Evolutionary conservation across 2,797 vertebrate species (phyloP).

Genomic region (Siniperca undulata): DNA sequence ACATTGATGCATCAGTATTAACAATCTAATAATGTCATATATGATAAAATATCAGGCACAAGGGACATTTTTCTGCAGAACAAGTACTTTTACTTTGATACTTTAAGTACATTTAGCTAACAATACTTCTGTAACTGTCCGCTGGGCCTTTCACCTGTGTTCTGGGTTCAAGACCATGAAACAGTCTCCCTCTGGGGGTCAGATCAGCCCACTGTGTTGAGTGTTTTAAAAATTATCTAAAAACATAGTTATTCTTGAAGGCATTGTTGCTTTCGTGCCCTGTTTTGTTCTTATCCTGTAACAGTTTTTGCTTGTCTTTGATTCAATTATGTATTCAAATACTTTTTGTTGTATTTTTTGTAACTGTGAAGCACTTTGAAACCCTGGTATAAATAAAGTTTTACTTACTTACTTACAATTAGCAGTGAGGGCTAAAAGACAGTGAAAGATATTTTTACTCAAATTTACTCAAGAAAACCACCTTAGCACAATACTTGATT

Average conservation of each 20-base stretch:
- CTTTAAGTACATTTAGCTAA: background rate
- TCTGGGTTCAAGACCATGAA: no score
- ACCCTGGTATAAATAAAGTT: background rate
- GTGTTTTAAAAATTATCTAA: no score
- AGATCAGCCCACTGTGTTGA: no score
- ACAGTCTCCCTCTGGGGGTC: no score
- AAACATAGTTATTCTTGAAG: no score
- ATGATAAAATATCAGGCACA: background rate
- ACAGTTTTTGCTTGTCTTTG: no score
- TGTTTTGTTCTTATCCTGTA: background rate
- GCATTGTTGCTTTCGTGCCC: background rate
- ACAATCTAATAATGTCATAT: background rate
- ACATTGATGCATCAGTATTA: background rate
- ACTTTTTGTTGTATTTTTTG: no score
- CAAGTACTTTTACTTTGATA: background rate
- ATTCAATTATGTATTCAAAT: background rate
- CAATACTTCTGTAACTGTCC: background rate
- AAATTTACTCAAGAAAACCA: background rate
- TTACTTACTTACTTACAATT: background rate
- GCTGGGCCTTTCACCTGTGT: no score
- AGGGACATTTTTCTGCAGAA: background rate
- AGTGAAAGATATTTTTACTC: background rate
- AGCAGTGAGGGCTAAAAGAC: background rate
- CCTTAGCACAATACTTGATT: background rate
- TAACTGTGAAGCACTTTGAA: no score